Base-by-base conservation (phyloP, 2,888 invertebrate species). In the Pandemis cinnamomeana region DNA sequence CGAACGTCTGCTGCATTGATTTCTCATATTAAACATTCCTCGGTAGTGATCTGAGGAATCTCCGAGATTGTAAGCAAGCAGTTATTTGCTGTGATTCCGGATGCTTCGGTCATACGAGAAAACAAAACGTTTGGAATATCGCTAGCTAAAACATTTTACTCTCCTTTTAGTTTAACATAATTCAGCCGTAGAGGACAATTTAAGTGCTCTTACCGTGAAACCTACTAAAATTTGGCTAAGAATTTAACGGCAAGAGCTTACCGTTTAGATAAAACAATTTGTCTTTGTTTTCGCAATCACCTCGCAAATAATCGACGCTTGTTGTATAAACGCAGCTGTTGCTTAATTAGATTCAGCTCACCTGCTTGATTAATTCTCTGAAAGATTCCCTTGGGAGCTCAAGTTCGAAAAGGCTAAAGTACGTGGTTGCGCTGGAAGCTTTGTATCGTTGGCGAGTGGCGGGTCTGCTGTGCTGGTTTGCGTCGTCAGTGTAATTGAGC, bases 401-500 rank as follows among this genome's bases (percentile, higher is more conserved):
- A 48, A 69, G 60, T 71, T 73, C 71, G 69, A 76, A 77, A 78
- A 75, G 75, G 73, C 70, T 69, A 51, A 67, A 71, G 80, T 78
- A 80, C 80, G 62, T 55, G 20, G 15, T 80, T 79, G 71, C 71
- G 70, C 68, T 71, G 68, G 77, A 75, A 79, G 61, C 53, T 58
- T 71, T 58, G 13, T 27, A 67, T 71, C 70, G 53, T 53, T 62
- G 71, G 70, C 58, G 53, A 53, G 44, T 61, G 71, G 70, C 58
- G 44, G 58, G 55, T 36, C 27, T 36, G 55, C 66, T 10, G 20
- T 61, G 51, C 64, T 44, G 67, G 11, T 68, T 64, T 67, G 79
- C 79, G 82, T 86, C 80, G 83, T 81, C 78, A 80, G 88, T 87
- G 90, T 89, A 92, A 91, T 91, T 91, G 91, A 90, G 88, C 90